Base-by-base conservation (phyloP, 1,140 invertebrate species). In the Tribolium madens region DNA sequence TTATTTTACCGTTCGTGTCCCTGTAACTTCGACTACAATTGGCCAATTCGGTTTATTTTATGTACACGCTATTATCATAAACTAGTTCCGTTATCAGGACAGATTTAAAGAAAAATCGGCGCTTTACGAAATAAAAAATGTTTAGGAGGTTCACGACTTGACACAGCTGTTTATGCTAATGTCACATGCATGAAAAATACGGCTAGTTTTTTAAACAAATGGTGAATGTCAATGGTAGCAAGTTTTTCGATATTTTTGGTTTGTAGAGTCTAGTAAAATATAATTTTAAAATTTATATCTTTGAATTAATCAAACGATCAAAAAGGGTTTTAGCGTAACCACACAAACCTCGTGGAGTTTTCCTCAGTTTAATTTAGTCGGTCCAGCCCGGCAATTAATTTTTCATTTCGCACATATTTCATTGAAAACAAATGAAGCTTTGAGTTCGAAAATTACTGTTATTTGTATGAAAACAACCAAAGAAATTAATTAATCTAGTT, bases 51-150 rank as follows among this genome's bases (percentile, higher is more conserved):
- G n/a, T 1, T 64, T 64, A 64, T 64, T 64, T 64, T 64, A 33
- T 64, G 57, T 33, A 64, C 57, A 64, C 57, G 57, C 57, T 26
- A 64, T 64, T 64, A 64, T 64, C 57, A 64, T 64, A 64, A 64
- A 64, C 57, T 64, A 33, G 26, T 1, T 64, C 21, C 57, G 57
- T 64, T 64, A 64, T 64, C 57, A n/a, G 26, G 2, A 42, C 21
- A n/a, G 17, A 14, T 64, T 64, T 64, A 64, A 21, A 64, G 21
- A 64, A 64, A 64, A 33, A 64, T 64, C 26, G 21, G 21, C 21
- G 21, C 10, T n/a, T 14, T 64, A 9, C 17, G 53, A 15, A 15
- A n/a, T n/a, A 15, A 52, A 52, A 52, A 60, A 60, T 26, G 21
- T 31, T 33, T 36, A 26, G 6, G 4, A 26, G 18, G 36, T 3